phyloP scores from a whole-genome alignment of 2,888 invertebrate species.

The Apamea anceps region DNA sequence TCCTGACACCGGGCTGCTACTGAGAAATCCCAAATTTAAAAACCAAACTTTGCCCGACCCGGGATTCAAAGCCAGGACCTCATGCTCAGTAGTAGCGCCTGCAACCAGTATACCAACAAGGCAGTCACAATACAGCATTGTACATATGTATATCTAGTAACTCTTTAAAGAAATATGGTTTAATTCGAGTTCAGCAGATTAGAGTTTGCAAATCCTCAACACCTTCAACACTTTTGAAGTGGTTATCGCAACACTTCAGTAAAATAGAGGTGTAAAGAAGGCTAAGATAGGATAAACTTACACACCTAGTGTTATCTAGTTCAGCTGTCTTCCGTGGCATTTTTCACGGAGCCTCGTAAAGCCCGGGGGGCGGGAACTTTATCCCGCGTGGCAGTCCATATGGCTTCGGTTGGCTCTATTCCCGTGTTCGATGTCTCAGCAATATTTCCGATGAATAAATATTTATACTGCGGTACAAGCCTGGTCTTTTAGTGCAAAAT shows the following conservation, averaged over 20 bases:
- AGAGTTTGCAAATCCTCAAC: background rate
- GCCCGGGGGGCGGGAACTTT: conserved; percentile 22
- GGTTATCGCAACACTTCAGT: background rate
- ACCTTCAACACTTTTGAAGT: conserved; percentile 10
- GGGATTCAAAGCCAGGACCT: background rate
- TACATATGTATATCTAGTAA: background rate
- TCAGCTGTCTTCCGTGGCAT: conserved; percentile 18
- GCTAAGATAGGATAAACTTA: conserved; percentile 21
- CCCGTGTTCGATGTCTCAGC: conserved; percentile 29
- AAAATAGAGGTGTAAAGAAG: conserved; percentile 11
- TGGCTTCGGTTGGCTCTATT: conserved; percentile 37
- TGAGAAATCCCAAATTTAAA: background rate
- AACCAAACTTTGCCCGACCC: background rate
- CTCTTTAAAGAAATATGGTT: background rate
- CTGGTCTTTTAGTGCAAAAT: background rate
- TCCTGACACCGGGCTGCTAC: background rate
- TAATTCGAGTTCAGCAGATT: background rate
- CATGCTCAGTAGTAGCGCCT: too few relatives aligned
- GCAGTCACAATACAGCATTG: background rate
- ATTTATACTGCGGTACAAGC: conserved; percentile 26
- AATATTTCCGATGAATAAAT: conserved; percentile 53
- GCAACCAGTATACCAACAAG: background rate
- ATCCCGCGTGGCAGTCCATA: conserved; percentile 27
- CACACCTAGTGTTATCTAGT: conserved; percentile 12
- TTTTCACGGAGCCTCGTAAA: conserved; percentile 36